Evolutionary conservation across 2,797 vertebrate genomes (phyloP), one percentile per base, ranked within the genome.

Genomic region (Sebastes melanostomus): DNA sequence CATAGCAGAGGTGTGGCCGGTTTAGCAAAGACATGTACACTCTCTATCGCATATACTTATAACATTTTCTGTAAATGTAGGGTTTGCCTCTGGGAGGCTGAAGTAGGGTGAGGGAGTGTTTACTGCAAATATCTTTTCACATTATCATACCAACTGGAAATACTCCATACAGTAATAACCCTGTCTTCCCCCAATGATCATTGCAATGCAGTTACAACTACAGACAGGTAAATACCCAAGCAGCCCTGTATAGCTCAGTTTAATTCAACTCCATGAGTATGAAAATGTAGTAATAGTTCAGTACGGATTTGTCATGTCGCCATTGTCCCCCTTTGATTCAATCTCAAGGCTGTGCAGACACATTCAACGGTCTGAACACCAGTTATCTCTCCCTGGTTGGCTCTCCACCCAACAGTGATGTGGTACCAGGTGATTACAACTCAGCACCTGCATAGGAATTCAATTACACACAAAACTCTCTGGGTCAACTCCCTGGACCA

Each of bases 1-100:
- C 91, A 93, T 92, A 94, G 93, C 93, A 91, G 93, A 94, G 93
- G 95, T 95, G 95, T 93, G 93, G 94, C 94, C 86, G 93, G 91
- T 95, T 94, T 91, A 93, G 94, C 93, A 89, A 94, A 94, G 90
- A 95, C 93, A 95, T 91, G 82, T 88, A 94, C 93, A 89, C 91
- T 91, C 84, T 91, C 78, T 90, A 91, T 89, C 86, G 74, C 84
- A 86, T 88, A 90, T 78, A 93, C 84, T 66, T 84, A 72, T 20
- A 87, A 88, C 83, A 84, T 85, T 87, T 87, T 85, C 77, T 88
- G 84, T 82, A 88, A 77, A 91, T 89, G 89, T 80, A 84, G 77
- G 83, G 85, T 81, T 76, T 52, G 89, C 89, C 92, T 91, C 83
- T 68, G 82, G 50, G 82, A 92, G 91, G 89, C 88, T 84, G 66